Evolutionary conservation across 2,888 invertebrate species (phyloP).

Genomic region (Eupsilia transversa): DNA sequence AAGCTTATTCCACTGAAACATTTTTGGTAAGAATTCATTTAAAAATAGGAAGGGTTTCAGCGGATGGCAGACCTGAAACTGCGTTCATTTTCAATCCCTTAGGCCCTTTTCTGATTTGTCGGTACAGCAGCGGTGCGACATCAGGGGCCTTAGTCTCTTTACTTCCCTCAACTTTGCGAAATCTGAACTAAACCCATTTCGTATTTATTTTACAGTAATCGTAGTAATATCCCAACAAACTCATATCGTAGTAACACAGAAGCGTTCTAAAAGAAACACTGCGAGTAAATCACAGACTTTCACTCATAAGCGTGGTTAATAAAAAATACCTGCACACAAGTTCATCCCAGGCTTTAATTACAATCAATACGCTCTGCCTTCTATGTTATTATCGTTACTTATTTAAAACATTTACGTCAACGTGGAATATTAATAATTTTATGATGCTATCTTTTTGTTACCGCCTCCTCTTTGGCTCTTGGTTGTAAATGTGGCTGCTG

Average conservation of each 20-base stretch:
- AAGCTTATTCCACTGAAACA: background rate
- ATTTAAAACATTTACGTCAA: conserved; percentile 63
- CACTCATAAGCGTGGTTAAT: conserved; percentile 47
- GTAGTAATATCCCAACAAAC: background rate
- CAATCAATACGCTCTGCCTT: conserved; percentile 28
- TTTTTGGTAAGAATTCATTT: background rate
- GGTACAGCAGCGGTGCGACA: too few species aligned
- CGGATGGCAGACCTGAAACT: background rate
- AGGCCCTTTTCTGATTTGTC: too few species aligned
- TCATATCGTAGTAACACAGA: conserved; percentile 37
- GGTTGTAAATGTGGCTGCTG: background rate
- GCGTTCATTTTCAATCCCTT: background rate
- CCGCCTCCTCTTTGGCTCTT: conserved; percentile 7
- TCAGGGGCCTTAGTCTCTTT: too few species aligned
- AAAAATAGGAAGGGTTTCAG: background rate
- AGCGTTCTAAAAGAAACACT: conserved; percentile 29
- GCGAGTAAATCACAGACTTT: conserved; percentile 60
- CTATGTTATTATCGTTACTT: conserved; percentile 55
- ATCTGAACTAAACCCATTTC: background rate
- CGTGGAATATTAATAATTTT: conserved; percentile 48
- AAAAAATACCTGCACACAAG: conserved; percentile 27
- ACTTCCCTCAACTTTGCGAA: background rate
- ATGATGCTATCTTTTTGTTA: conserved; percentile 29
- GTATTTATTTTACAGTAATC: conserved; percentile 2
- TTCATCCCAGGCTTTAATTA: conserved; percentile 57